Percentiles rank a stretch among this genome's conserved stretches.
Conservation (phyloP, 2,113 vertebrate species). For the Papio anubis region DNA sequence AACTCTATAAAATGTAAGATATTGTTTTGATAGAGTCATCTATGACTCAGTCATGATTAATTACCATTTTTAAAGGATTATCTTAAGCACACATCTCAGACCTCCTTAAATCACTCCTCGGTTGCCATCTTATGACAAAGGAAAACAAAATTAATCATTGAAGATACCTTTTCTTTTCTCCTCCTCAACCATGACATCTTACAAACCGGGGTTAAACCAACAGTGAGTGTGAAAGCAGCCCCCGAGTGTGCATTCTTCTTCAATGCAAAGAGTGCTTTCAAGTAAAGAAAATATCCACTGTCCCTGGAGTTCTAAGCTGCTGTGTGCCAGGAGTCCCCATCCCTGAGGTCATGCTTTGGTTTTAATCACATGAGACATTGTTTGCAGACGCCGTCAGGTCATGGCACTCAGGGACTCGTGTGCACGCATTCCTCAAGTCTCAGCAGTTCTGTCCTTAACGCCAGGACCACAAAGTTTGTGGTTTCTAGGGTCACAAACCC, state of each 20-base stretch:
- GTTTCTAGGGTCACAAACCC: neutral
- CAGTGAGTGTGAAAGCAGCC: rapidly evolving
- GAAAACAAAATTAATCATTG: neutral
- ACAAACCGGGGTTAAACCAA: rapidly evolving
- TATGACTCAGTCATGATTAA: neutral
- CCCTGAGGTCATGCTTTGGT: neutral
- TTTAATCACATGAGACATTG: neutral
- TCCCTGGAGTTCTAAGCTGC: rapidly evolving
- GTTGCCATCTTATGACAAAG: neutral
- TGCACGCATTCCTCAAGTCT: neutral
- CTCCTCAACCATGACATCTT: neutral
- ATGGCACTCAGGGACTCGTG: rapidly evolving
- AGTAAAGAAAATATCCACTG: too few relatives aligned
- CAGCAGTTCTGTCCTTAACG: neutral
- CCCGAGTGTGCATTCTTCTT: neutral
- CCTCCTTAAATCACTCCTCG: neutral
- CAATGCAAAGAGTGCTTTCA: rapidly evolving
- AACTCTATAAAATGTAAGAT: neutral
- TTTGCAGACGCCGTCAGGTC: neutral
- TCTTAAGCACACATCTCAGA: neutral
- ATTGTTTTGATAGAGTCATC: neutral
- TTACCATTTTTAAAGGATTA: neutral
- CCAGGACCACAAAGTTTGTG: neutral
- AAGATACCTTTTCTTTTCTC: neutral
- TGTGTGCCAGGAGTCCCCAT: neutral